phyloP scores from a whole-genome alignment of 2,797 vertebrate species.

The Urosaurus nigricauda region DNA sequence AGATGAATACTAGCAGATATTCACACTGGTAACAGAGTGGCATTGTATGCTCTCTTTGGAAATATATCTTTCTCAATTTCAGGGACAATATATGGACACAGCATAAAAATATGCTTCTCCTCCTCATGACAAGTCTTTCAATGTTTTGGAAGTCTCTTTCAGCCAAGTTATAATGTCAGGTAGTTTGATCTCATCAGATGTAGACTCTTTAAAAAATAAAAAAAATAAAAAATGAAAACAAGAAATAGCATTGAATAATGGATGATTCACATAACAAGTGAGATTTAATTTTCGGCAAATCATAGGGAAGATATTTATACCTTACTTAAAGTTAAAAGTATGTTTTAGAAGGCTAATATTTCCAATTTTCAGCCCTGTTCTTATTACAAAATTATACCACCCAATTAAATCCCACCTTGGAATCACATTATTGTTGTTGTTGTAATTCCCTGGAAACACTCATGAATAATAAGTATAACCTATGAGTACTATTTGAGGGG shows the following conservation, averaged over 20 bases:
- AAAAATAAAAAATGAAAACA: too few relatives aligned
- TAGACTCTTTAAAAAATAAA: not conserved
- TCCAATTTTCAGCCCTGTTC: not conserved
- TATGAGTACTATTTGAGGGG: not conserved
- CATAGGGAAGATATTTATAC: not conserved
- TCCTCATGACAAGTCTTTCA: not conserved
- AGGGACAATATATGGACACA: not conserved
- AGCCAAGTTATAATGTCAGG: not conserved
- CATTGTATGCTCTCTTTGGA: not conserved
- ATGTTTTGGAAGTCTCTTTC: not conserved
- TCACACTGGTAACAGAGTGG: not conserved
- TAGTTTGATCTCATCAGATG: not conserved
- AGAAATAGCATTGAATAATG: not conserved
- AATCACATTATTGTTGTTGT: not conserved
- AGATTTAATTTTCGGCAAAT: not conserved
- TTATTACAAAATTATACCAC: not conserved
- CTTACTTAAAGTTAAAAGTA: not conserved
- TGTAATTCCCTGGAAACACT: not conserved
- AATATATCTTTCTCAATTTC: slow-evolving; percentile 8
- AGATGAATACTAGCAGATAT: slow-evolving; percentile 15
- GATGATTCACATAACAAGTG: not conserved
- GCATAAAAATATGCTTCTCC: not conserved
- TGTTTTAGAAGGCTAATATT: not conserved
- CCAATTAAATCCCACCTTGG: not conserved
- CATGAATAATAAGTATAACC: not conserved